phyloP scores from a whole-genome alignment of 2,797 vertebrate genomes.

The Cossypha polioptera region DNA sequence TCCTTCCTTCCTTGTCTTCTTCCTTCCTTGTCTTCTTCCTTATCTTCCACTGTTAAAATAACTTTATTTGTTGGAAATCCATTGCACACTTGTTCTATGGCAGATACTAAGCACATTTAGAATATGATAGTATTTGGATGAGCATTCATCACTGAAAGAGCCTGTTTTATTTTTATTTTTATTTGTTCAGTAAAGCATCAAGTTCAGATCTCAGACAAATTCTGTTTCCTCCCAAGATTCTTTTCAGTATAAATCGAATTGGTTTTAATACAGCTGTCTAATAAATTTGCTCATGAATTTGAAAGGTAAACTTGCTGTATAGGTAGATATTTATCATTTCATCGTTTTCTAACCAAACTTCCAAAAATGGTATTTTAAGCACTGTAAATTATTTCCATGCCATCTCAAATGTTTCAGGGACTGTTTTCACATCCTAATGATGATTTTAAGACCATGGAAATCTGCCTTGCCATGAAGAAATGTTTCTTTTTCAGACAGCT shows the following conservation, averaged over 20 bases:
- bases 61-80: background rate
- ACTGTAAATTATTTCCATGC: slow-evolving; percentile 38
- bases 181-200: background rate
- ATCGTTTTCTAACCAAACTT: background rate
- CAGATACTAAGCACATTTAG: background rate
- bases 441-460: slow-evolving; percentile 21
- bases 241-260: background rate
- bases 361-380: slow-evolving; percentile 48
- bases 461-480: background rate
- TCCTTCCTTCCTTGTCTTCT: background rate
- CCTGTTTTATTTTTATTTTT: background rate
- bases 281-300: background rate
- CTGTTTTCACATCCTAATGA: background rate
- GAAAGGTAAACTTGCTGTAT: background rate
- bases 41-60: background rate
- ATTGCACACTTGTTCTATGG: background rate
- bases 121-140: background rate
- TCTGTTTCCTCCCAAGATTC: background rate
- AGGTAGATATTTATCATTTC: slow-evolving; percentile 28
- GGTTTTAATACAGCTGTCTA: background rate
- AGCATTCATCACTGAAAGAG: background rate
- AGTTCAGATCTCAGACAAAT: background rate
- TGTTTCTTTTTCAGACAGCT: background rate
- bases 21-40: background rate
- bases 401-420: slow-evolving; percentile 12